Evolutionary conservation across 2,113 vertebrate genomes (phyloP), one percentile per base, ranked within the genome.

Genomic region (Parotia lawesii): DNA sequence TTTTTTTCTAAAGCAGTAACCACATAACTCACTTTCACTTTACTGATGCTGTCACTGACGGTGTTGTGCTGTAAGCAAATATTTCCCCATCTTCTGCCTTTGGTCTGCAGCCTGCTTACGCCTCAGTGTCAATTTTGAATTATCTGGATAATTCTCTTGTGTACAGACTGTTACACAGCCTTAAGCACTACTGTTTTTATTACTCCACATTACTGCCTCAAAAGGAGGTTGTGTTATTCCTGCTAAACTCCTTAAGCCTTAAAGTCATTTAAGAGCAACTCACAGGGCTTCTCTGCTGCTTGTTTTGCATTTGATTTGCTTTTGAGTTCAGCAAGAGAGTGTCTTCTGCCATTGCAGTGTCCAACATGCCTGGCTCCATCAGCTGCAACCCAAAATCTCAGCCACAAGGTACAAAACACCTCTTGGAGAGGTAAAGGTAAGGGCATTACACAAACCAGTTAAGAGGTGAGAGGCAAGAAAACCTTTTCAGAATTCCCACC

Each of bases 11-110:
- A 80, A 80, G 40, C 82, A 90, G 47, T 48, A 83, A 42, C 69
- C 29, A 83, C 44, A 35, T 90, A 90, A 77, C 51, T 96, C 45
- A 62, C n/a, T 92, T 72, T 50, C 66, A 64, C 71, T 91, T 91
- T 93, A 53, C 45, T 85, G 85, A 65, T 90, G 40, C 45, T 82
- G 40, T 48, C 66, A 76, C 42, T 67, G 75, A 60, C 25, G n/a
- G 28, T 16, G 42, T 42, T 83, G 57, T 56, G 89, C 70, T 91
- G 47, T 80, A 86, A 92, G 86, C 60, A 93, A 92, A 71, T 71
- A 80, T 80, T 92, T 92, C 60, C 67, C 38, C 31, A 14, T 74
- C 66, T 90, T 77, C 44, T 69, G 17, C 61, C 62, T 66, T 86
- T 86, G 82, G 51, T 77, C 44, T 88, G 38, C 24, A 58, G 47